Base-by-base conservation (phyloP, 1,140 invertebrate species). In the Sesamia nonagrioides region DNA sequence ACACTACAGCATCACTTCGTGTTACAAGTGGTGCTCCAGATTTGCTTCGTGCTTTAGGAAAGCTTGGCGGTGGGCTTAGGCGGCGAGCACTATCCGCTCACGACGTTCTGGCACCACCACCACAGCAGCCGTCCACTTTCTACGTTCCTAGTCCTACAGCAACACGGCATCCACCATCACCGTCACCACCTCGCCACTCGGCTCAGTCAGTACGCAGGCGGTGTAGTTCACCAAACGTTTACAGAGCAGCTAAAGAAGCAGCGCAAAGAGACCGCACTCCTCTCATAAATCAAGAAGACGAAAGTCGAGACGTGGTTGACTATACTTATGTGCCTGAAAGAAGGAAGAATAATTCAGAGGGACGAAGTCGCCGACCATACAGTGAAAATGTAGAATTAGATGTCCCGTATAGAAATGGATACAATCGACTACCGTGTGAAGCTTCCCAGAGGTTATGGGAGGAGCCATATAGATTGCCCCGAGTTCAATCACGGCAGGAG, bases 121-220 rank as follows among this genome's bases (percentile, higher is more conserved):
- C 88, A 58, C 91, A 91, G 52, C 93, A 94, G 76, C 94, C 95
- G 37, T 93, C 96, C 0, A 97, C 96, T 42, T 97, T 97, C 86
- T 97, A 97, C 85, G 97, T 97, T 17, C 97, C 97, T 40, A 96
- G 95, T 89, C 96, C 96, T 11, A 93, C 91, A 77, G 95, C 78
- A n/a, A 86, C 82, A 6, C 79, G 92, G 27, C 83, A 89, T 37
- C 81, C 88, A 6, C 75, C 89, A 6, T 93, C 92, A 21, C 92
- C 92, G 5, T 93, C 91, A 8, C 91, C 90, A 11, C 86, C 90
- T 1, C 86, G 89, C 66, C 87, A 91, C 68, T 89, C 88, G 5
- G 86, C 92, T 0, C 45, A 50, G 45, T 91, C 91, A 33, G 79
- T 95, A 48, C 86, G 94, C 37, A 82, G 93, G 77, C 88, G 94